Base-by-base conservation (phyloP, 2,888 invertebrate genomes). In the Perizoma flavofasciatum region DNA sequence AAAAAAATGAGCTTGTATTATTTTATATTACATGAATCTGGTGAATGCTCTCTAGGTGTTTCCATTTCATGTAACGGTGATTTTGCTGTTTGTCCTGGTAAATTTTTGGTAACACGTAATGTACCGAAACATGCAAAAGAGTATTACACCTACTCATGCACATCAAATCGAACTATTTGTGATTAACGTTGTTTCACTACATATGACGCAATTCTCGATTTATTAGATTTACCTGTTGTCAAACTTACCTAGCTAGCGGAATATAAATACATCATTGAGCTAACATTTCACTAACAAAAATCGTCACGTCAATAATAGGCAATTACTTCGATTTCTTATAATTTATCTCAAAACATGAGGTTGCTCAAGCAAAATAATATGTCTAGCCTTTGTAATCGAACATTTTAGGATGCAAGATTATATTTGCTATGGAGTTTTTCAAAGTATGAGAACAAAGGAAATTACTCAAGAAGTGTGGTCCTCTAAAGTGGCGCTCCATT, bases 101-200 rank as follows among this genome's bases (percentile, higher is more conserved):
- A 63, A 71, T 74, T 69, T 72, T 70, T 69, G 63, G 75, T 65
- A 59, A 75, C 73, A 64, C 71, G 68, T 65, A 73, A 71, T 57
- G 51, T 70, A 78, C 69, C 68, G 70, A 75, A 61, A 63, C 86
- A 86, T 86, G 86, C 86, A 86, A 76, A 72, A 73, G 70, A 33
- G 49, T 53, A 22, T 22, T 22, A 22, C 3, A 22, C 22, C 68
- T 72, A 74, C 55, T 69, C 86, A 86, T 86, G 86, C 86, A 83
- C 61, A 73, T 66, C 73, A 48, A 75, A 74, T 70, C 61, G 65
- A 77, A 65, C 76, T 80, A 68, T 66, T 62, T 49, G 60, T 72
- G 66, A 70, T 55, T 41, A 63, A 22, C 59, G 72, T 62, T 64
- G 55, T 66, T 69, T 68, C 67, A 73, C 78, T 79, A 83, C 75